phyloP scores from a whole-genome alignment of 2,797 vertebrate species.

The Gymnothorax reevesii region DNA sequence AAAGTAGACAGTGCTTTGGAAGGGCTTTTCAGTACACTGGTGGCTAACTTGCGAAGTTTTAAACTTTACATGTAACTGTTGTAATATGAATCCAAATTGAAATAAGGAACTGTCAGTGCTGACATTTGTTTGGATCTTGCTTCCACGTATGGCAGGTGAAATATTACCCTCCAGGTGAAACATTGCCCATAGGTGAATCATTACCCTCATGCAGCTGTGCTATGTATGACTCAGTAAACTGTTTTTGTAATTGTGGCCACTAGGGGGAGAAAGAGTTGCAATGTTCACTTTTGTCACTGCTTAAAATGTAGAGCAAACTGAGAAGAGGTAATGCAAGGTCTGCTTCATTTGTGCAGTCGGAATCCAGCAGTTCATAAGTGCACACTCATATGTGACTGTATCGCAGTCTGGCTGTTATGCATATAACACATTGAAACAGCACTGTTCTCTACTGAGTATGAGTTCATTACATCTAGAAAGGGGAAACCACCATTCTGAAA shows the following conservation, averaged over 20 bases:
- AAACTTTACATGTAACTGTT: background rate
- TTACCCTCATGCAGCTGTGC: background rate
- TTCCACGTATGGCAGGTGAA: background rate
- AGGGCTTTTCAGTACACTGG: background rate
- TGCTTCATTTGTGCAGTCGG: constrained; percentile 50
- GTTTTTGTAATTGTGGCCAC: constrained; percentile 51
- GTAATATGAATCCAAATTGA: background rate
- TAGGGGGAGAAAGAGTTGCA: constrained; percentile 65
- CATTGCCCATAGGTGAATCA: too few species aligned
- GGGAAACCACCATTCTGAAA: background rate
- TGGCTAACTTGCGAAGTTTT: background rate
- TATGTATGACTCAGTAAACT: constrained; percentile 27
- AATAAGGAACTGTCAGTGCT: background rate
- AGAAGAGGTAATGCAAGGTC: constrained; percentile 63
- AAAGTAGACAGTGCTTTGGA: background rate
- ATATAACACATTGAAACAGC: constrained; percentile 36
- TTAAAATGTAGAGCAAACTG: constrained; percentile 50
- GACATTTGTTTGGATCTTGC: background rate
- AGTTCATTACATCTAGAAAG: constrained; percentile 19
- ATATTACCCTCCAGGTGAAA: background rate
- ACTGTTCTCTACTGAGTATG: constrained; percentile 28
- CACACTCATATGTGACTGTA: constrained; percentile 56
- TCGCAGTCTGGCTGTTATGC: constrained; percentile 51
- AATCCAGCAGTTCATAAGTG: constrained; percentile 58
- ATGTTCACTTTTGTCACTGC: constrained; percentile 44